These are phyloP conservation scores for Numenius phaeopus DNA, from an alignment of 2,797 vertebrate genomes.

Conservation along the genomic window DNA sequence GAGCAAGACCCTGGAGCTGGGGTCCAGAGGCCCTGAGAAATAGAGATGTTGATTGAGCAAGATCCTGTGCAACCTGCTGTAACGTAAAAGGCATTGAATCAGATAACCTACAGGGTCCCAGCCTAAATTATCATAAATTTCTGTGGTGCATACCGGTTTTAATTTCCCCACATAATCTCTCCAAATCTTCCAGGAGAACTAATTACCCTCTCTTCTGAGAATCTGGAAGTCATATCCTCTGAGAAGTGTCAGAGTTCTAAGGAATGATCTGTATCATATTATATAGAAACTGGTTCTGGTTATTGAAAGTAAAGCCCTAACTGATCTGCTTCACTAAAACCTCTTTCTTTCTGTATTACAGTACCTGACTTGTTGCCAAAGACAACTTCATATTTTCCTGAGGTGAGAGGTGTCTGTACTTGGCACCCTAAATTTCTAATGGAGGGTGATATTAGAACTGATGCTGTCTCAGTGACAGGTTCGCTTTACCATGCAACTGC, in stretches of 20 bases:
- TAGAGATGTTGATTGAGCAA: background rate
- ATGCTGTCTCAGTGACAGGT: background rate
- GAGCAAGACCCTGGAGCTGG: background rate
- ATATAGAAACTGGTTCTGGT: background rate
- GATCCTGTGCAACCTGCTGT: background rate
- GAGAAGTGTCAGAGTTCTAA: background rate
- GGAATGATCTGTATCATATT: background rate
- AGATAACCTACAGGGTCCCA: background rate
- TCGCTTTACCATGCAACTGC: fast-evolving
- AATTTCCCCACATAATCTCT: background rate
- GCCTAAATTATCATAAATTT: background rate
- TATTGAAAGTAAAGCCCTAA: background rate
- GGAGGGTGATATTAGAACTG: background rate
- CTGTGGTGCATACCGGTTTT: background rate
- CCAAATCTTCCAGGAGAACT: background rate
- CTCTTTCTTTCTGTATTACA: background rate
- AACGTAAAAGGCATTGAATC: background rate
- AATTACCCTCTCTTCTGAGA: background rate
- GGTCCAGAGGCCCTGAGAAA: background rate
- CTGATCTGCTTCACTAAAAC: background rate
- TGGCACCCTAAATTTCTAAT: background rate
- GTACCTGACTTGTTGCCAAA: background rate
- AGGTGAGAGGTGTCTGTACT: background rate
- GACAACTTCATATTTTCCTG: background rate
- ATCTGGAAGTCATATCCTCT: background rate